Base-by-base conservation (phyloP, 2,797 vertebrate species). In the Smutsia temminckii region DNA sequence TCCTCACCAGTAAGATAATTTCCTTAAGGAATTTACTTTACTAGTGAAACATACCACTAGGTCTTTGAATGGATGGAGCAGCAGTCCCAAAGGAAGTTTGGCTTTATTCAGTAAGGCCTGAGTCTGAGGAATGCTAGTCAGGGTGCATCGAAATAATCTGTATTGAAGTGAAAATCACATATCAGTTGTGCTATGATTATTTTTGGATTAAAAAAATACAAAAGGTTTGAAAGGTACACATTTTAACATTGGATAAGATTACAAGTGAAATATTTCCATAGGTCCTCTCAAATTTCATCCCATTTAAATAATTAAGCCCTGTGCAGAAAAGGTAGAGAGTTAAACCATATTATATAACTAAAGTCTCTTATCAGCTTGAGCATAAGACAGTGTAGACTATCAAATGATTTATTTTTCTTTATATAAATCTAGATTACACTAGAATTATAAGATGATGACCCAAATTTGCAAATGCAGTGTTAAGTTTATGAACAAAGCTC, bases 21-120 rank as follows among this genome's bases (percentile, higher is more conserved):
- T 78, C 25, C 57, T 55, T 2, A 49, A 79, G 21, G 85, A 18
- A 89, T 27, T 88, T 84, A 74, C 85, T 87, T 90, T 57, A 95
- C 63, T 46, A 84, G 34, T 95, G 91, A 96, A 84, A 95, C 98
- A 98, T 99, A 99, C 99, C 98, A 99, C 99, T 95, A 99, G 98
- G 97, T 99, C 99, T 99, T 99, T 99, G 98, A 99, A 99, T 88
- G 99, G 99, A 98, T 99, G 99, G 94, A 99, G 99, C 96, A 99
- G 98, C 95, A 99, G 98, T 92, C 99, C 99, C 97, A 99, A 96
- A 37, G 99, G 99, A 98, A 99, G 99, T 98, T 99, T 99, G 97
- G 99, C 99, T 99, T 99, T 99, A 98, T 99, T 99, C 96, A 99
- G 85, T 98, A 99, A 98, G 97, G 99, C 98, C 98, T 99, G 99